Percentiles rank a stretch among this genome's conserved stretches.
These are phyloP conservation scores for Eurystomus gularis DNA, from an alignment of 2,113 vertebrate species.

Conservation along the genomic window DNA sequence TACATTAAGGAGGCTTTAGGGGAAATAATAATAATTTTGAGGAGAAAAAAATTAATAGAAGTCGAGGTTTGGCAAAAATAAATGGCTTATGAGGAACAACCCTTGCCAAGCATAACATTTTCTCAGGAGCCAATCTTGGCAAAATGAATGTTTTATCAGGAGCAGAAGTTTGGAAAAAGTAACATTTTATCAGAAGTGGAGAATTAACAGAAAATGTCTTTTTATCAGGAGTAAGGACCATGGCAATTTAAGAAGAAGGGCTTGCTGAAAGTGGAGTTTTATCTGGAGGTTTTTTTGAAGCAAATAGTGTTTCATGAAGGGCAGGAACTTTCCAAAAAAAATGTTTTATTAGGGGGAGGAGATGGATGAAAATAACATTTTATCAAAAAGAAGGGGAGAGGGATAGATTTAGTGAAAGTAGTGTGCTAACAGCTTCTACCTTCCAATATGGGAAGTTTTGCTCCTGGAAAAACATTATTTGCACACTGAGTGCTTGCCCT, in stretches of 20 bases:
- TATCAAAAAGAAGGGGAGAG: slow-evolving; percentile 26
- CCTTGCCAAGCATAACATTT: slow-evolving; percentile 66
- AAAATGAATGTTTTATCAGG: slow-evolving; percentile 58
- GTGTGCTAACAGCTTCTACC: slow-evolving; percentile 54
- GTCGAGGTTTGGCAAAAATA: slow-evolving; percentile 36
- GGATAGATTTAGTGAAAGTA: slow-evolving; percentile 47
- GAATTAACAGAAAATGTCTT: slow-evolving; percentile 46
- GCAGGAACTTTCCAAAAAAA: slow-evolving; percentile 55
- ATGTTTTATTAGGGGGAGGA: slow-evolving; percentile 38
- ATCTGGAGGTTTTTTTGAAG: slow-evolving; percentile 21
- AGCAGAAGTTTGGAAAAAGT: slow-evolving; percentile 41
- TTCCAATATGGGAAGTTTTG: slow-evolving; percentile 39
- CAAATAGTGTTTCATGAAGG: slow-evolving; percentile 35
- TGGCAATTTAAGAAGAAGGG: slow-evolving; percentile 30
- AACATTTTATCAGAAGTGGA: slow-evolving; percentile 54
- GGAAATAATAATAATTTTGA: slow-evolving; percentile 59
- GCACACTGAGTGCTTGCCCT: slow-evolving; percentile 32
- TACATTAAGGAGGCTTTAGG: background rate
- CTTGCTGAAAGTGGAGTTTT: slow-evolving; percentile 44
- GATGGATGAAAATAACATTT: slow-evolving; percentile 41
- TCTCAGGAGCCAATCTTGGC: slow-evolving; percentile 55
- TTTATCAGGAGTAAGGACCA: slow-evolving; percentile 45
- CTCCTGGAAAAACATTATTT: slow-evolving; percentile 68
- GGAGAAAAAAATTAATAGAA: slow-evolving; percentile 49
- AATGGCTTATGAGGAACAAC: slow-evolving; percentile 11